Conservation (phyloP, 2,888 invertebrate species). For the Vanessa cardui region DNA sequence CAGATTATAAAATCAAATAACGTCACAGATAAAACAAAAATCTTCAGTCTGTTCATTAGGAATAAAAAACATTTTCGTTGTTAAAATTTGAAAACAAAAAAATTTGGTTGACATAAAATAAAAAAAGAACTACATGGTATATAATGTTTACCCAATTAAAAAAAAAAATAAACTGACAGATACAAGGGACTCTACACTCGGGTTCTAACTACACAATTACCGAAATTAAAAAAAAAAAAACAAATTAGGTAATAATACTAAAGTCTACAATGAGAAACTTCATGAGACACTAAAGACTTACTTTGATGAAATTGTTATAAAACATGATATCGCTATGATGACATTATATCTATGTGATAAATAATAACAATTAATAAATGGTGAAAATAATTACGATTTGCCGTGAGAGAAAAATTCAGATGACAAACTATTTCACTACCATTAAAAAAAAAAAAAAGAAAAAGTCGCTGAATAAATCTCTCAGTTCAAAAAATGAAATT, state of each 20-base stretch:
- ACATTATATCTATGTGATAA: conserved; percentile 2
- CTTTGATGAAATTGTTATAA: conserved; percentile 35
- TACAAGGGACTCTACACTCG: not conserved
- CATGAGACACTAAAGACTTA: not conserved
- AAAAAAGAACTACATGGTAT: too few relatives aligned
- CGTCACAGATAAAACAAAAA: not conserved
- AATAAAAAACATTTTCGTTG: not conserved
- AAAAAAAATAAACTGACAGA: too few relatives aligned
- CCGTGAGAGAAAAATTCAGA: not conserved
- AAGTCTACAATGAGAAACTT: too few relatives aligned
- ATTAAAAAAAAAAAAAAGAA: too few relatives aligned
- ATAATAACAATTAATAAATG: not conserved
- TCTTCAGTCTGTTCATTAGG: not conserved
- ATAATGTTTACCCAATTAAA: too few relatives aligned
- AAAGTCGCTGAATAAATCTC: too few relatives aligned
- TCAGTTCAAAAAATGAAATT: too few relatives aligned
- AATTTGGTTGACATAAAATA: too few relatives aligned
- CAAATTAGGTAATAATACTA: not conserved
- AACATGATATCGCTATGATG: conserved; percentile 13
- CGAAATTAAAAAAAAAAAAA: not conserved
- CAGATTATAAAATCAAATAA: not conserved
- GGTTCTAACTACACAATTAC: not conserved
- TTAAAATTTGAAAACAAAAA: not conserved
- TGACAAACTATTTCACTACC: too few relatives aligned
- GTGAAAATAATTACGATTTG: conserved; percentile 1